Conservation (phyloP, 2,888 invertebrate genomes). For the Pollenia amentaria region DNA sequence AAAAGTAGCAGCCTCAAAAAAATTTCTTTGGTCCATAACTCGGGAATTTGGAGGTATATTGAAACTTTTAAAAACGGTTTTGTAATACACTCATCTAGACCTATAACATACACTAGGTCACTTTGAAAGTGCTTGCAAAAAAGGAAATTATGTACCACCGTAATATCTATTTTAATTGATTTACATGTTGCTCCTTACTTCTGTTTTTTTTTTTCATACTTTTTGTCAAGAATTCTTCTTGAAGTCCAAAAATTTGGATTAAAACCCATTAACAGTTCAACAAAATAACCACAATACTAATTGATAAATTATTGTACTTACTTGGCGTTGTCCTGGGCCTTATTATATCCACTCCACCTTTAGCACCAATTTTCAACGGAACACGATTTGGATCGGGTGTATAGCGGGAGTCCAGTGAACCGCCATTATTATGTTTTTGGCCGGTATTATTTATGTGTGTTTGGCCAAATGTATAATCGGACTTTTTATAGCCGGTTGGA, state of each 20-base stretch:
- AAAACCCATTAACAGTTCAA: no score
- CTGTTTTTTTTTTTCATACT: not conserved
- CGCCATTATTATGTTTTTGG: slow-evolving; percentile 84
- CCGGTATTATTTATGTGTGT: slow-evolving; percentile 83
- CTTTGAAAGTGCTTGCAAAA: no score
- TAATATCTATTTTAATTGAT: no score
- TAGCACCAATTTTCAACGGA: slow-evolving; percentile 85
- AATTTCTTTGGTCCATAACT: no score
- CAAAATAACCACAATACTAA: no score
- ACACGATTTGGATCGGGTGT: slow-evolving; percentile 92
- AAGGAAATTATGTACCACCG: no score
- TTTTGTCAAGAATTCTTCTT: not conserved
- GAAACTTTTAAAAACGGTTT: no score
- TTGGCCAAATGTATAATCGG: slow-evolving; percentile 84
- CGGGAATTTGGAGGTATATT: no score
- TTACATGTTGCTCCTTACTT: no score
- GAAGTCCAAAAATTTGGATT: not conserved
- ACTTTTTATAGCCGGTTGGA: slow-evolving; percentile 84
- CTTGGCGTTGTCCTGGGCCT: slow-evolving; percentile 89
- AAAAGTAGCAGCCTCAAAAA: no score
- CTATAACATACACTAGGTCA: no score
- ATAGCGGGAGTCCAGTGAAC: slow-evolving; percentile 88
- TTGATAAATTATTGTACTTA: slow-evolving; percentile 83
- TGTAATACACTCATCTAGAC: no score
- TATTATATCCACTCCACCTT: slow-evolving; percentile 90